Base-by-base conservation (phyloP, 2,888 invertebrate genomes). In the Gerris lacustris region DNA sequence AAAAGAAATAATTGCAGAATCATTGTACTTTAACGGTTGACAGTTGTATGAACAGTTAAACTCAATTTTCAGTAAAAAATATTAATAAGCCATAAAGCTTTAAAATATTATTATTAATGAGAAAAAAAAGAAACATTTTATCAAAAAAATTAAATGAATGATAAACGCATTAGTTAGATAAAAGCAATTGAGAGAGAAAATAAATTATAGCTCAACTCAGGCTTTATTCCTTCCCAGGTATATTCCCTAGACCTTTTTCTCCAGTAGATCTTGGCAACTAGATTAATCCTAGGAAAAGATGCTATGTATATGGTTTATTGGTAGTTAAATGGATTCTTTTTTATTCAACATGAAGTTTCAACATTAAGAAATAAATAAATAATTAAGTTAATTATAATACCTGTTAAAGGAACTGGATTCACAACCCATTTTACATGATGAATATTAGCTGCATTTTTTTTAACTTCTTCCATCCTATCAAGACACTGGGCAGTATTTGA, bases 401-500 rank as follows among this genome's bases (percentile, higher is more conserved):
- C 77, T 55, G 85, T 82, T 11, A 86, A 79, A 66, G 80, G 80
- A 18, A 81, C 79, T 11, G 84, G 80, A 77, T 84, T 84, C 67
- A 84, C 78, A 76, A 86, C 88, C 88, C 90, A 89, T 81, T 89
- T 90, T 45, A 91, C 82, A 69, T 87, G 86, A 80, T 89, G 90
- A 6, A 89, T 87, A 82, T 88, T 89, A 6, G 90, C 86, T 73
- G 90, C 88, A 80, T 88, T 88, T 78, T 90, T 89, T 77, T 90
- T 86, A 71, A 94, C 92, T 77, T 88, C 87, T 78, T 94, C 93
- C 82, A 96, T 86, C 80, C 92, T 92, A 78, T 96, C 96, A 69
- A 96, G 80, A 79, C 92, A 86, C 76, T 91, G 90, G 9, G 94
- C 91, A 17, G 95, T 95, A 79, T 94, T 93, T 0, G 95, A 92